Evolutionary conservation across 2,888 invertebrate genomes (phyloP).

Genomic region (Aspidiotus rigidus): DNA sequence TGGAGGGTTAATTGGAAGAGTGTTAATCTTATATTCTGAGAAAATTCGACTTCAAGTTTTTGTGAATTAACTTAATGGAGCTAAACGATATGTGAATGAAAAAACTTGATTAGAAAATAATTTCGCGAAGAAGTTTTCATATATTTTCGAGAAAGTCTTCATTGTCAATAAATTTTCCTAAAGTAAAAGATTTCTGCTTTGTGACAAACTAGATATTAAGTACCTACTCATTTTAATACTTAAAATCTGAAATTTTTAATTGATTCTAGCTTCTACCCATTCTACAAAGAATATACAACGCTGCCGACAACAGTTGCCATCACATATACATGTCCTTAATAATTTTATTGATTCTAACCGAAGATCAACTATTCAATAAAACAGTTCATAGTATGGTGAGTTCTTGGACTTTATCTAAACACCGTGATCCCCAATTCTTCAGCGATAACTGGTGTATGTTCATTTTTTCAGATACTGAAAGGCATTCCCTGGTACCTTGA

Average conservation of each 20-base stretch:
- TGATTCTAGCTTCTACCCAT: conserved; percentile 73
- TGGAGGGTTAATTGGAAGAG: no score
- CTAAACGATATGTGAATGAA: no score
- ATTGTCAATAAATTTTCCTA: neutral
- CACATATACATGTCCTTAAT: conserved; percentile 99
- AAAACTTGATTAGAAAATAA: no score
- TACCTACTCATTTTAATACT: neutral
- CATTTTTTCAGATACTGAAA: conserved; percentile 62
- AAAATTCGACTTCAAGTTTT: no score
- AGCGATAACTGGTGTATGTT: neutral
- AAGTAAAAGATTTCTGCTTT: no score
- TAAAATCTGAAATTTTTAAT: neutral
- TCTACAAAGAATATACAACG: conserved; percentile 83
- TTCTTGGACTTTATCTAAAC: conserved; percentile 37
- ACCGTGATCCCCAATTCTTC: no score
- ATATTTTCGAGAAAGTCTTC: no score
- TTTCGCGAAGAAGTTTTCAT: no score
- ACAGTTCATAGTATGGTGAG: conserved; percentile 88
- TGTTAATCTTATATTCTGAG: no score
- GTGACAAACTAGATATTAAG: neutral
- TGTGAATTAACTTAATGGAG: no score
- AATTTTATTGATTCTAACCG: conserved; percentile 86
- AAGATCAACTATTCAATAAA: conserved; percentile 91
- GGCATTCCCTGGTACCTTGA: conserved; percentile 91
- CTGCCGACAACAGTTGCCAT: conserved; percentile 83